Conservation (phyloP, 2,113 vertebrate species). For the Gulo gulo region DNA sequence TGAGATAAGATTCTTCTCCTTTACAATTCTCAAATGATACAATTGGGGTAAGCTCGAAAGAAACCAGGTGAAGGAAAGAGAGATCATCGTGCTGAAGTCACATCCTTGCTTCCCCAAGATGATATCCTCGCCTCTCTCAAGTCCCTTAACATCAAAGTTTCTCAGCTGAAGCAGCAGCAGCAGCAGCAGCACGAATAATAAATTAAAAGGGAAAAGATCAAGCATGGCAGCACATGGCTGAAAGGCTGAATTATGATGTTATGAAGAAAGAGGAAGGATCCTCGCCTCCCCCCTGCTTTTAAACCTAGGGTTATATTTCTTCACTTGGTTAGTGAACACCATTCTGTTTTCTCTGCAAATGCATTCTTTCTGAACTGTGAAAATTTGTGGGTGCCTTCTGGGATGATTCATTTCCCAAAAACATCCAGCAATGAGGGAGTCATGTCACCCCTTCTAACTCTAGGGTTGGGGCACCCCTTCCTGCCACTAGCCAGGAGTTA, state of each 20-base stretch:
- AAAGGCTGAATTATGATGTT: slow-evolving; percentile 24
- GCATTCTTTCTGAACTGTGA: slow-evolving; percentile 50
- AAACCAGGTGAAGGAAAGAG: not conserved
- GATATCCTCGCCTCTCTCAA: not conserved
- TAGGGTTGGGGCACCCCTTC: slow-evolving; percentile 16
- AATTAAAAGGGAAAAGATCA: slow-evolving; percentile 59
- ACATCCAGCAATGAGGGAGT: not conserved
- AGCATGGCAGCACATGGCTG: not conserved
- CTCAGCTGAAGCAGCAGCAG: not conserved
- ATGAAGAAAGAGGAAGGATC: not conserved
- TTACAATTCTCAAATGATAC: not conserved
- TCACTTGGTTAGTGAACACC: not conserved
- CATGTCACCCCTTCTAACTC: slow-evolving; percentile 21
- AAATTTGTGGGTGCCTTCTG: slow-evolving; percentile 56
- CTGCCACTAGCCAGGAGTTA: not conserved
- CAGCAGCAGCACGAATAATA: slow-evolving; percentile 53
- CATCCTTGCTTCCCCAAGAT: not conserved
- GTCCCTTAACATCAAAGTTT: slow-evolving; percentile 33
- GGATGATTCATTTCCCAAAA: slow-evolving; percentile 53
- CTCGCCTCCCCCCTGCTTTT: not conserved
- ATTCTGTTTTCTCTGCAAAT: slow-evolving; percentile 50
- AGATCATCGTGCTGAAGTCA: not conserved
- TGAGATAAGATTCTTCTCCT: not conserved
- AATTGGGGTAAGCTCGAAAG: not conserved
- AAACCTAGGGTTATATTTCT: slow-evolving; percentile 20